Conservation (phyloP, 53 echinoderm and acorn worm genomes). For the Patiria pectinifera region DNA sequence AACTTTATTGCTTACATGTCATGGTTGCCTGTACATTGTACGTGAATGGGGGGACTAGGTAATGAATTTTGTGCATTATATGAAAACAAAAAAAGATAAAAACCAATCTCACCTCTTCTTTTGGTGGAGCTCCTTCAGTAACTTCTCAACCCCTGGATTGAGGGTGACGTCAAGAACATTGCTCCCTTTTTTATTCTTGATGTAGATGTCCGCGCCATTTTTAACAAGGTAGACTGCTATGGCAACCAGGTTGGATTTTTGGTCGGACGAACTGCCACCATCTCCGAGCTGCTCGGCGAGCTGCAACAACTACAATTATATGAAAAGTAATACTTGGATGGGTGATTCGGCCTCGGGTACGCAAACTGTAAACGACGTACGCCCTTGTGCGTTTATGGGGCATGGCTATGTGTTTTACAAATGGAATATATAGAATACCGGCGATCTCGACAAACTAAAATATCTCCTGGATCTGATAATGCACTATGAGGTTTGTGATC, state of each 20-base stretch:
- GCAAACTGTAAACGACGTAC: neutral
- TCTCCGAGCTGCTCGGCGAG: slow-evolving; percentile 1
- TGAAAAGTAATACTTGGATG: neutral
- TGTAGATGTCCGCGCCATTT: slow-evolving; percentile 67
- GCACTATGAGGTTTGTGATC: no score
- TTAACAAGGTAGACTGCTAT: slow-evolving; percentile 60
- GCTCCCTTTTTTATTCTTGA: slow-evolving; percentile 52
- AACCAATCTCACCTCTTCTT: neutral
- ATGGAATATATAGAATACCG: neutral
- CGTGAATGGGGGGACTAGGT: no score
- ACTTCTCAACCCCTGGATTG: slow-evolving; percentile 36
- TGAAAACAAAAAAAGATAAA: neutral
- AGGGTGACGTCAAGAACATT: slow-evolving; percentile 57
- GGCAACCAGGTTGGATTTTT: slow-evolving; percentile 53
- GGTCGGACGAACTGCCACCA: neutral
- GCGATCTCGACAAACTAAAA: no score
- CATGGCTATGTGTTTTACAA: neutral
- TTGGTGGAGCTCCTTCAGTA: slow-evolving; percentile 37
- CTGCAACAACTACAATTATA: slow-evolving; percentile 12
- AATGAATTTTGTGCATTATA: no score
- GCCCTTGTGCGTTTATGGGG: neutral
- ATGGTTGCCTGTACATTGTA: no score
- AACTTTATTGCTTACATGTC: no score
- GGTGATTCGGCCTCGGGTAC: neutral
- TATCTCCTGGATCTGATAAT: no score